A percentile compares a stretch with the other conserved stretches of the same genome.
These are phyloP conservation scores for Himalopsyche kuldschensis DNA, from an alignment of 2,888 invertebrate genomes.

Conservation along the genomic window DNA sequence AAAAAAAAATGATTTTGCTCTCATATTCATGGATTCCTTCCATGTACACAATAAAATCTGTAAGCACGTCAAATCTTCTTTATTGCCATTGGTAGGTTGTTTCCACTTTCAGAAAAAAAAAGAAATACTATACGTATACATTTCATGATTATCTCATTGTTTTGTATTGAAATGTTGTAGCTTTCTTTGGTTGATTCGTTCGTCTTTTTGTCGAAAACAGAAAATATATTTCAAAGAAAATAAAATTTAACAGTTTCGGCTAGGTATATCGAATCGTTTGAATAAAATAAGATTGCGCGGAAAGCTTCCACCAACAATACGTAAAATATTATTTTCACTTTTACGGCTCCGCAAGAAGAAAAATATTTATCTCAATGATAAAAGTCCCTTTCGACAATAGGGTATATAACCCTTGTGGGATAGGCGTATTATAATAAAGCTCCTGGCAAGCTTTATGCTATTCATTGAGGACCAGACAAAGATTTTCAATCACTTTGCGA, in stretches of 20 bases:
- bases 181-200: too few species aligned
- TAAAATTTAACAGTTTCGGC: background rate
- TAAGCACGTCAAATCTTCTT: too few species aligned
- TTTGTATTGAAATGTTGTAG: too few species aligned
- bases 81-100: too few species aligned
- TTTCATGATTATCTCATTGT: too few species aligned
- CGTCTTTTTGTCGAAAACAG: too few species aligned
- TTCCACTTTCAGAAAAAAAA: too few species aligned
- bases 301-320: background rate
- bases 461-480: background rate
- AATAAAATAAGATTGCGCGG: background rate
- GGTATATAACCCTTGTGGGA: background rate
- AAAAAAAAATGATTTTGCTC: too few species aligned
- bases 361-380: slow-evolving; percentile 3
- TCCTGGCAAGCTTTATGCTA: background rate
- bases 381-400: background rate
- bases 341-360: background rate
- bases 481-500: background rate
- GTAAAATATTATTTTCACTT: background rate
- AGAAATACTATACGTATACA: too few species aligned
- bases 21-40: too few species aligned
- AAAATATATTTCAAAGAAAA: background rate
- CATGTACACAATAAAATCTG: too few species aligned
- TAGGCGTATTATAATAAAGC: background rate
- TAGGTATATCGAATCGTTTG: background rate